phyloP scores from a whole-genome alignment of 64 coral and sea anemone species.

The Platygyra sinensis region DNA sequence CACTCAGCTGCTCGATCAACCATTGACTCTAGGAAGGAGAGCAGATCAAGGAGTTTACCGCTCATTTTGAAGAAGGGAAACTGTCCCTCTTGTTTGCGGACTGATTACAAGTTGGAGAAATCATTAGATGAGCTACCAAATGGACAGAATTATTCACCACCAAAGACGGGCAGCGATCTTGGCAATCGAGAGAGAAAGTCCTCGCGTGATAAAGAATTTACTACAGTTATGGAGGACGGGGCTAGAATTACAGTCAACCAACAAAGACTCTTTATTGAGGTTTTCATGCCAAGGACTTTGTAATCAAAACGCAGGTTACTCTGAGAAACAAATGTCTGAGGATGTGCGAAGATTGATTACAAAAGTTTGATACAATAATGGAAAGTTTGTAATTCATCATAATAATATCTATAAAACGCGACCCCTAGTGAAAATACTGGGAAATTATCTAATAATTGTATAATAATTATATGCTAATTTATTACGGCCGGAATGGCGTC shows the following conservation, averaged over 20 bases:
- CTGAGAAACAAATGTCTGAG: too few species aligned
- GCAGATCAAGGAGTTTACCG: constrained; percentile 9
- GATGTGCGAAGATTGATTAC: too few species aligned
- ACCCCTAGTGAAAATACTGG: background rate
- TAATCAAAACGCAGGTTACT: too few species aligned
- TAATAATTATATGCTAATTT: background rate
- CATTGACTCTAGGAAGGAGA: background rate
- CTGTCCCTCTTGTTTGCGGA: background rate
- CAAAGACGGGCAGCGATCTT: background rate
- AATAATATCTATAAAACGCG: background rate
- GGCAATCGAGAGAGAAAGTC: background rate
- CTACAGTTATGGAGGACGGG: constrained; percentile 33
- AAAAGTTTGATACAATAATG: too few species aligned
- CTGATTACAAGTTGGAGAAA: background rate
- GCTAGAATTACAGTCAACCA: constrained; percentile 23
- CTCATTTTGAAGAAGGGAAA: constrained; percentile 13
- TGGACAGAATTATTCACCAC: background rate
- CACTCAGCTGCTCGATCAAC: background rate
- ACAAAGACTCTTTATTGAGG: constrained; percentile 27
- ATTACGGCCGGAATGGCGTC: background rate
- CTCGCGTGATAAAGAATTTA: constrained; percentile 7
- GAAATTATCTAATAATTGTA: too few species aligned
- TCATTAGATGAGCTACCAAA: background rate
- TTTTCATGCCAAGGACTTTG: constrained; percentile 47
- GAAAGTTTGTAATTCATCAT: too few species aligned